Evolutionary conservation across 2,797 vertebrate genomes (phyloP), one percentile per base, ranked within the genome.

Genomic region (Natrix natrix): DNA sequence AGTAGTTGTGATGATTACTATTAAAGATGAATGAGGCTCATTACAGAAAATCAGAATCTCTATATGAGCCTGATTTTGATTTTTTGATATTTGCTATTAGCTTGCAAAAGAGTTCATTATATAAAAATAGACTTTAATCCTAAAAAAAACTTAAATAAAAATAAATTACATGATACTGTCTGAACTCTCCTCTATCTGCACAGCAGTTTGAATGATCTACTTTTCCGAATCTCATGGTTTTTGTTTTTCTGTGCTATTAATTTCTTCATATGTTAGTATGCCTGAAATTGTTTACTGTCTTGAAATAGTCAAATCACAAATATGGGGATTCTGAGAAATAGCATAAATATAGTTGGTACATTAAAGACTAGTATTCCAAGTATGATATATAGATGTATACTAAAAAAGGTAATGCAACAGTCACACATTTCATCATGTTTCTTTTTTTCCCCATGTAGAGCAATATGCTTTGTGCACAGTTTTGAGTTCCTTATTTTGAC

Each of bases 191-290:
- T 93, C 92, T 89, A 88, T 60, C 60, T 94, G 94, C 92, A 95
- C 56, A 94, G 52, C 89, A 83, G 66, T 69, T 92, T 94, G 66
- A 10, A 89, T 94, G 94, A 95, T 94, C 94, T 94, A 94, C 89
- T 95, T 95, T 94, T 92, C 74, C 92, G 61, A 96, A 92, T 83
- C 87, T 87, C 60, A 89, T 74, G 24, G 52, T 28, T 93, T 92
- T 87, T 74, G 26, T 56, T 74, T 63, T 94, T 61, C 89, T 92
- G 91, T 90, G 93, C 89, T 91, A 74, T 93, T 92, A 92, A 89
- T 94, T 93, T 90, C 66, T 37, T 43, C 86, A 7, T 63, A 94
- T 63, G 60, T 91, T 93, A 92, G 59, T 95, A 52, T 91, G 10
- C n/a, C 88, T 89, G 92, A 93, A 16, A 56, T 69, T 28, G 89